Percentiles rank a stretch among this genome's conserved stretches.
Conservation (phyloP, 2,797 vertebrate species). For the Ficedula albicollis region DNA sequence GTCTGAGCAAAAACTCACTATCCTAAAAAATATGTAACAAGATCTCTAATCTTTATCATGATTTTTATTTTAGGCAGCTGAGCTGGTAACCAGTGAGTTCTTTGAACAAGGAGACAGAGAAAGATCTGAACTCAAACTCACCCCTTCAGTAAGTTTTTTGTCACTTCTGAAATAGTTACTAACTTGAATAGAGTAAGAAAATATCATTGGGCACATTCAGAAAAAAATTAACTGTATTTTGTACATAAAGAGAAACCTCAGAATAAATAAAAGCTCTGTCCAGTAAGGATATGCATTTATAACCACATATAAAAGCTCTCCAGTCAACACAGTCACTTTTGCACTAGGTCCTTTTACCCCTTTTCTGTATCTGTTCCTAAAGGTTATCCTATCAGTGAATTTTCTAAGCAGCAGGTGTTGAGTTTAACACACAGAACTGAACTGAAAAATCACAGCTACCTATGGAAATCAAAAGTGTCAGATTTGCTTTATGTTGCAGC, state of each 20-base stretch:
- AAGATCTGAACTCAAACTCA: slow-evolving; percentile 95
- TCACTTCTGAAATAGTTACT: slow-evolving; percentile 7
- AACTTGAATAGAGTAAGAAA: background rate
- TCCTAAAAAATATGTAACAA: background rate
- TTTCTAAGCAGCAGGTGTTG: background rate
- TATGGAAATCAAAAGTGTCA: background rate
- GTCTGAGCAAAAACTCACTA: background rate
- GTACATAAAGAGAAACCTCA: background rate
- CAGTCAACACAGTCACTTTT: background rate
- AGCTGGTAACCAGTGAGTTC: slow-evolving; percentile 97
- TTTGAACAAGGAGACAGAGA: slow-evolving; percentile 99
- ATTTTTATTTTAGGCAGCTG: slow-evolving; percentile 86
- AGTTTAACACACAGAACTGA: background rate
- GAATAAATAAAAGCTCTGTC: background rate
- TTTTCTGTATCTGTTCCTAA: background rate
- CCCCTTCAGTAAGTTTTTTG: slow-evolving; percentile 88
- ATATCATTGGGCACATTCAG: background rate
- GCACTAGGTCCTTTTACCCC: background rate
- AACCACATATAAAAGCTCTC: background rate
- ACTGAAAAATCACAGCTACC: background rate
- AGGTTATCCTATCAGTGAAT: background rate
- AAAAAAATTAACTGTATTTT: background rate
- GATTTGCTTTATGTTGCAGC: background rate
- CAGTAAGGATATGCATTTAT: background rate
- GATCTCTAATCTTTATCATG: background rate